These are phyloP conservation scores for Acanthopagrus latus DNA, from an alignment of 2,797 vertebrate species.

Conservation along the genomic window DNA sequence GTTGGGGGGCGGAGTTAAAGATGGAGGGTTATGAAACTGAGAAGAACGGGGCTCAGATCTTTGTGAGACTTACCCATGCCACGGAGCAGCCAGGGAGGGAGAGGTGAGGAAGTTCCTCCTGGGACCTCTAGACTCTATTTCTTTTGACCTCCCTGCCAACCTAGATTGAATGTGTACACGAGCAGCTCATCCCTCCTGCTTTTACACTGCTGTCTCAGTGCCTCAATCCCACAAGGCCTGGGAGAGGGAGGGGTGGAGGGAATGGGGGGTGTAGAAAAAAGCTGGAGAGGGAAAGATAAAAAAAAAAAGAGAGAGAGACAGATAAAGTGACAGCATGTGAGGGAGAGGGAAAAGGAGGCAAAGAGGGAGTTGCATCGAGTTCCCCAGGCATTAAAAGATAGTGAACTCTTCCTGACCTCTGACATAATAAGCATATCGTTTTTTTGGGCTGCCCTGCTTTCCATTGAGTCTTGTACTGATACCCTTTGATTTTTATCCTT, in stretches of 20 bases:
- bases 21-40: slow-evolving; percentile 49
- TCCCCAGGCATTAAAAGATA: slow-evolving; percentile 76
- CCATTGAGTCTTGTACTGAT: slow-evolving; percentile 78
- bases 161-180: slow-evolving; percentile 83
- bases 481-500: slow-evolving; percentile 84
- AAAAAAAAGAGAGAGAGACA: slow-evolving; percentile 46
- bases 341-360: slow-evolving; percentile 60
- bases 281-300: slow-evolving; percentile 51
- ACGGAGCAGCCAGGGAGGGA: slow-evolving; percentile 60
- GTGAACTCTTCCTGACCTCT: slow-evolving; percentile 83
- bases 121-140: slow-evolving; percentile 82
- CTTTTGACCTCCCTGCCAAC: slow-evolving; percentile 83
- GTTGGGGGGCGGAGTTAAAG: slow-evolving; percentile 56
- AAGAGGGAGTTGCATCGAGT: slow-evolving; percentile 74
- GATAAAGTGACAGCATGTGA: slow-evolving; percentile 73
- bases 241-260: slow-evolving; percentile 3
- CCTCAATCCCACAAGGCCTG: slow-evolving; percentile 76
- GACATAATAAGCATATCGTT: slow-evolving; percentile 86
- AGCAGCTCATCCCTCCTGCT: slow-evolving; percentile 81
- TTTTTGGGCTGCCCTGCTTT: slow-evolving; percentile 72
- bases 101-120: slow-evolving; percentile 77
- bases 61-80: slow-evolving; percentile 62
- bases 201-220: slow-evolving; percentile 76
- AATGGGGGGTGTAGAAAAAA: slow-evolving; percentile 41
- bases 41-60: slow-evolving; percentile 66